These are phyloP conservation scores for Micrasema minimum DNA, from an alignment of 1,140 invertebrate species.

Conservation along the genomic window DNA sequence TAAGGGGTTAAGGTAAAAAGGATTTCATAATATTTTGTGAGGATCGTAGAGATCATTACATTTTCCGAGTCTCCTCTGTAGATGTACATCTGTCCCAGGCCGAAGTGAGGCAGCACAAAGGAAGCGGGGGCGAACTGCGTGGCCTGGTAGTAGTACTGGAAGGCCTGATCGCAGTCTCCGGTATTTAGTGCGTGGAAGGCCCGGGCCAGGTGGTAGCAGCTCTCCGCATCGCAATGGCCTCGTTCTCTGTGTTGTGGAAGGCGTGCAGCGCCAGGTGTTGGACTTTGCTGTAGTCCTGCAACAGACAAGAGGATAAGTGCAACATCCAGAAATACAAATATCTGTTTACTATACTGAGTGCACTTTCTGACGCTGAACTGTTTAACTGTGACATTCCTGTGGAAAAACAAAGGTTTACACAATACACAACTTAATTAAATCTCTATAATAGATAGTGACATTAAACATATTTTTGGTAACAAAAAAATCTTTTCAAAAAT, in stretches of 20 bases:
- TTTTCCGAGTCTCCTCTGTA: slow-evolving; percentile 97
- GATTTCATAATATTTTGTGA: no score
- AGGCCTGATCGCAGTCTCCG: slow-evolving; percentile 96
- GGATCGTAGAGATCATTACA: slow-evolving; percentile 67
- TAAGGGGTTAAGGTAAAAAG: no score
- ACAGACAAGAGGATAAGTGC: neutral
- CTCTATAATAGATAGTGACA: no score
- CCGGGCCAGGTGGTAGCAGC: slow-evolving; percentile 96
- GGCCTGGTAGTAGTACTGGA: slow-evolving; percentile 99
- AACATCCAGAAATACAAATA: no score
- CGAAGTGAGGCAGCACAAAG: slow-evolving; percentile 98
- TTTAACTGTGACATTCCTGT: no score
- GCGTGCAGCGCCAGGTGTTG: slow-evolving; percentile 96
- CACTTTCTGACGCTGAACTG: no score
- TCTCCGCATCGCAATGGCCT: slow-evolving; percentile 99
- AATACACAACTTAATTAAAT: no score
- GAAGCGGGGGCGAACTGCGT: slow-evolving; percentile 95
- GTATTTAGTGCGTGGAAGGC: slow-evolving; percentile 95
- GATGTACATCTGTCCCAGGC: slow-evolving; percentile 99
- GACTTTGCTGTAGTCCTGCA: slow-evolving; percentile 92
- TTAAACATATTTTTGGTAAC: no score
- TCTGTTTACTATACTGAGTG: no score
- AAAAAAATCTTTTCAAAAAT: no score
- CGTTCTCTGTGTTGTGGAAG: slow-evolving; percentile 99
- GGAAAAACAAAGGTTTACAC: no score